phyloP scores from a whole-genome alignment of 2,888 invertebrate species.

The Tipula confusa region DNA sequence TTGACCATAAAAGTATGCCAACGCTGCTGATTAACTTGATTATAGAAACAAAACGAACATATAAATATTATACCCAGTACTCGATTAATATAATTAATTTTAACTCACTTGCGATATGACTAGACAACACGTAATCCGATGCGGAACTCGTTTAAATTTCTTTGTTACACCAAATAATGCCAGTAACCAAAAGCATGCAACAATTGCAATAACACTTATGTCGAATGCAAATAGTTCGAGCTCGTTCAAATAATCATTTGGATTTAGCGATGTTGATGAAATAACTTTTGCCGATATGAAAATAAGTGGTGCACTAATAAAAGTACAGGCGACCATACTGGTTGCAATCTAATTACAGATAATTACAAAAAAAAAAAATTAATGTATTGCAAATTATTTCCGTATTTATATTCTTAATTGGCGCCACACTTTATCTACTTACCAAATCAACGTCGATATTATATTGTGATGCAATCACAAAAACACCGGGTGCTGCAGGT shows the following conservation, averaged over 20 bases:
- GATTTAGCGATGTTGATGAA: constrained; percentile 64
- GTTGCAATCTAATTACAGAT: constrained; percentile 67
- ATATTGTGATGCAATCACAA: constrained; percentile 88
- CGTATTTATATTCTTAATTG: neutral
- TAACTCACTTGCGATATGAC: constrained; percentile 71
- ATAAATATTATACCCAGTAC: too few relatives aligned
- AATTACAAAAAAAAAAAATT: constrained; percentile 39
- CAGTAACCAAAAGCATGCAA: constrained; percentile 75
- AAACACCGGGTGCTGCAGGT: constrained; percentile 93
- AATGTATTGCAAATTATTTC: constrained; percentile 17
- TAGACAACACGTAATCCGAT: constrained; percentile 73
- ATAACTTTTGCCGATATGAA: constrained; percentile 93
- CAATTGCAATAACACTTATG: constrained; percentile 71
- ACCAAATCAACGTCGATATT: constrained; percentile 82
- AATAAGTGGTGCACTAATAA: constrained; percentile 91
- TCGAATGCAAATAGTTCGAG: constrained; percentile 77
- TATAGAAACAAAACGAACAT: too few relatives aligned
- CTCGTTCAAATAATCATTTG: constrained; percentile 69
- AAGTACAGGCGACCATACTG: constrained; percentile 91
- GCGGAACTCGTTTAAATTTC: constrained; percentile 73
- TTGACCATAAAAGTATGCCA: constrained; percentile 72
- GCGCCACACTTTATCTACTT: constrained; percentile 40
- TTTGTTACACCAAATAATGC: constrained; percentile 68
- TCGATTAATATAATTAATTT: neutral
- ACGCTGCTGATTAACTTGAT: constrained; percentile 64